phyloP scores from a whole-genome alignment of 53 echinoderm and acorn worm species.

The Arbacia lixula region DNA sequence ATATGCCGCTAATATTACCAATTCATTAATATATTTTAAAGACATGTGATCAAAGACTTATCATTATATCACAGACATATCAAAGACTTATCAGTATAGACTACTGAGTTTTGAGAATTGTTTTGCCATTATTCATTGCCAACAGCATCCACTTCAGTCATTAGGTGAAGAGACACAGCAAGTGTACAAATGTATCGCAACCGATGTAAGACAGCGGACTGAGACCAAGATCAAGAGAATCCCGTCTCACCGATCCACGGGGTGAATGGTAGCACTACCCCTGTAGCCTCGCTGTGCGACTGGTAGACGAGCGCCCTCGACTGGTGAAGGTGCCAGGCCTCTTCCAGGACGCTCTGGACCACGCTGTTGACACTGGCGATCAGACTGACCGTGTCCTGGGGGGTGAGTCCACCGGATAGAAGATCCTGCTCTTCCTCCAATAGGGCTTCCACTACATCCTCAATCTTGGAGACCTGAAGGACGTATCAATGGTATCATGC shows the following conservation, averaged over 20 bases:
- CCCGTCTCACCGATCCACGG: constrained; percentile 85
- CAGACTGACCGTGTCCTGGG: constrained; percentile 77
- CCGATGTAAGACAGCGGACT: no score
- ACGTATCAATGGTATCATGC: no score
- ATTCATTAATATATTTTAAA: no score
- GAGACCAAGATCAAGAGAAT: background rate
- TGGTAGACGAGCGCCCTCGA: constrained; percentile 89
- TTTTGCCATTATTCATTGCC: background rate
- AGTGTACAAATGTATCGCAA: no score
- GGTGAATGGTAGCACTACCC: constrained; percentile 52
- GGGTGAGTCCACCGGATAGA: constrained; percentile 73
- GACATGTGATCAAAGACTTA: no score
- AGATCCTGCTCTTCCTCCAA: constrained; percentile 87
- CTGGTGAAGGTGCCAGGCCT: constrained; percentile 88
- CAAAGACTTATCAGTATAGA: no score
- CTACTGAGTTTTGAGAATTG: background rate
- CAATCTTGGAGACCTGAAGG: constrained; percentile 93
- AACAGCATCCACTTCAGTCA: background rate
- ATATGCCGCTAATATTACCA: no score
- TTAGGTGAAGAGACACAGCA: no score
- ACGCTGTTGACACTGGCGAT: constrained; percentile 83
- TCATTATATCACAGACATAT: no score
- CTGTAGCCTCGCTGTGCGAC: constrained; percentile 40
- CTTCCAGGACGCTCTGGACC: constrained; percentile 83
- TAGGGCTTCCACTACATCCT: constrained; percentile 76